Evolutionary conservation across 2,888 invertebrate genomes (phyloP), one percentile per base, ranked within the genome.

Genomic region (Panopea generosa): DNA sequence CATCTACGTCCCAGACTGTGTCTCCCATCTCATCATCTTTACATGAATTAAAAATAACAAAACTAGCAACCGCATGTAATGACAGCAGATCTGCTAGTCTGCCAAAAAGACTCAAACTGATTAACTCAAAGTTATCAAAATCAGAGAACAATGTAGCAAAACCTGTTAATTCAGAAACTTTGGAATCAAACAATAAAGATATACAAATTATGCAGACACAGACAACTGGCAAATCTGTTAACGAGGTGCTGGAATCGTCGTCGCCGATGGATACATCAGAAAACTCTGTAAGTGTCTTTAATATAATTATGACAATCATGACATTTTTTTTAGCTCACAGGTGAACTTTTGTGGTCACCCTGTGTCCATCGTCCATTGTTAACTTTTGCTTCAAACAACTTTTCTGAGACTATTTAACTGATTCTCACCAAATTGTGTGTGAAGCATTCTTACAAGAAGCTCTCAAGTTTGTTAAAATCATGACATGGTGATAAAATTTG

Each of bases 1-100:
- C 14, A 33, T 53, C 63, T n/a, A 49, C 26, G 14, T 63, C 63
- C 7, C 26, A 52, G 11, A 26, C 52, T 18, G 27, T 38, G 22
- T 63, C 53, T n/a, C 62, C 62, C 16, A 55, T 63, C 27, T 53
- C 63, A 18, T 55, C 55, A 20, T 56, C 65, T 53, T 45, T 55
- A 27, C 22, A 47, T 33, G 27, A 45, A 45, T 45, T 45, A 45
- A 45, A 18, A 45, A 20, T 18, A 6, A 45, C 45, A 3, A 45
- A 45, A 45, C 6, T n/a, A 6, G 45, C 6, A 45, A 3, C 16
- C 4, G 3, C 16, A 18, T 9, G 6, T 45, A 45, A 45, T 18
- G 45, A 45, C 6, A 16, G 33, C 11, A 33, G 33, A 33, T 33
- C 33, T 7, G 33, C 4, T 7, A 33, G 33, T 33, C 33, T 11